Conservation (phyloP, 2,888 invertebrate genomes). For the Thecocarcelia acutangulata region DNA sequence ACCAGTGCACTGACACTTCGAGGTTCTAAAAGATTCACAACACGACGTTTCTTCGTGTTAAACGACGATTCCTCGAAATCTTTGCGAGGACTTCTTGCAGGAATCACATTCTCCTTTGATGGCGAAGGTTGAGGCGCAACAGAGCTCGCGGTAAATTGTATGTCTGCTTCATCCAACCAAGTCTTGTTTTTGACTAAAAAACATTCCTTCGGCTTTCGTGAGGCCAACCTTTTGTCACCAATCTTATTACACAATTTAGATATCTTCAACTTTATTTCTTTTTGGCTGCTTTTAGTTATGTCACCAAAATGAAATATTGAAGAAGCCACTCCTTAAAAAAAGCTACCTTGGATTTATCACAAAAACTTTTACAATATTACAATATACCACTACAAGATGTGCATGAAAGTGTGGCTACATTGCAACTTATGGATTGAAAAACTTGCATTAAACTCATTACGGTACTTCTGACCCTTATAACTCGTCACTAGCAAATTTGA, state of each 20-base stretch:
- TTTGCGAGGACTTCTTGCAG: constrained; percentile 1
- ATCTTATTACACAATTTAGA: too few relatives aligned
- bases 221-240: not conserved
- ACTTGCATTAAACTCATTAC: not conserved
- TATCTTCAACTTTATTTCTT: constrained; percentile 10
- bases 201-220: constrained; percentile 2
- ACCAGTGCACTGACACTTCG: constrained; percentile 3
- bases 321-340: not conserved
- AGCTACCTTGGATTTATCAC: not conserved
- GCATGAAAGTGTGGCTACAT: too few relatives aligned
- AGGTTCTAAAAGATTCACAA: not conserved
- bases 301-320: constrained; percentile 18
- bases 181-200: not conserved
- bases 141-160: constrained; percentile 4
- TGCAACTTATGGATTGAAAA: too few relatives aligned
- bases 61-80: not conserved
- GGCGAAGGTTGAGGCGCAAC: not conserved
- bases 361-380: too few relatives aligned
- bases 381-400: too few relatives aligned
- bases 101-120: not conserved
- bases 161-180: constrained; percentile 8
- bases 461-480: too few relatives aligned
- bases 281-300: constrained; percentile 12
- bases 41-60: too few relatives aligned
- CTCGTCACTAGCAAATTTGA: too few relatives aligned